A percentile compares a stretch with the other conserved stretches of the same genome.
Conservation (phyloP, 2,113 vertebrate species). For the Nannobrachium achirus region DNA sequence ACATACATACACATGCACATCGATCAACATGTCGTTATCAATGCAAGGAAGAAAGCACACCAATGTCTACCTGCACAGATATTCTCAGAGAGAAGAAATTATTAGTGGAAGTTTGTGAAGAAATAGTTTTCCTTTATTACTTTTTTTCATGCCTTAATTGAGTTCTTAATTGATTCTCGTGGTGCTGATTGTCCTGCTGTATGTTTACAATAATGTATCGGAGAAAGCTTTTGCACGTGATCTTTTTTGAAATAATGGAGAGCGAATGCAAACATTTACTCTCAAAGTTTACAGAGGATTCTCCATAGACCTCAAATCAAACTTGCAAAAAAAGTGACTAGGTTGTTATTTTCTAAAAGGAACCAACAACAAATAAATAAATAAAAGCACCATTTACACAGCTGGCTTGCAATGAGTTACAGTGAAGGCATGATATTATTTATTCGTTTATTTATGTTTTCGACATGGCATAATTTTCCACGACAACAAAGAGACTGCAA, state of each 20-base stretch:
- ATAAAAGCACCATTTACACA: conserved; percentile 38
- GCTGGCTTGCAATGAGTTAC: conserved; percentile 25
- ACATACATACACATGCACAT: conserved; percentile 32
- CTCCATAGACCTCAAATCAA: conserved; percentile 25
- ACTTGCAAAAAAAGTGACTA: conserved; percentile 38
- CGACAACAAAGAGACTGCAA: not conserved
- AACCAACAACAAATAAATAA: no score
- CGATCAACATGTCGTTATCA: conserved; percentile 56
- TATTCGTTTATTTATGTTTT: not conserved
- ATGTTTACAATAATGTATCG: conserved; percentile 70
- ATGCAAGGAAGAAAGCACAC: conserved; percentile 70
- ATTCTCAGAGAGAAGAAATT: conserved; percentile 65
- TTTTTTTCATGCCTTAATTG: conserved; percentile 69
- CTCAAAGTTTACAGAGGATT: conserved; percentile 69
- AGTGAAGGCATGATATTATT: conserved; percentile 53
- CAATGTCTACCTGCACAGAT: conserved; percentile 72
- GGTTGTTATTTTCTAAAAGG: conserved; percentile 29
- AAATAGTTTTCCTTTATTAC: conserved; percentile 28
- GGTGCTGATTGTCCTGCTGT: conserved; percentile 74
- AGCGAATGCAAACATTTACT: conserved; percentile 57
- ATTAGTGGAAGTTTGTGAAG: conserved; percentile 26
- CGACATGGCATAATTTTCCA: no score
- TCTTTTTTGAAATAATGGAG: conserved; percentile 25
- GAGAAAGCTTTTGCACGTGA: conserved; percentile 47
- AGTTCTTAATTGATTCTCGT: conserved; percentile 36